Conservation (phyloP, 2,113 vertebrate species). For the Gracilinanus agilis region DNA sequence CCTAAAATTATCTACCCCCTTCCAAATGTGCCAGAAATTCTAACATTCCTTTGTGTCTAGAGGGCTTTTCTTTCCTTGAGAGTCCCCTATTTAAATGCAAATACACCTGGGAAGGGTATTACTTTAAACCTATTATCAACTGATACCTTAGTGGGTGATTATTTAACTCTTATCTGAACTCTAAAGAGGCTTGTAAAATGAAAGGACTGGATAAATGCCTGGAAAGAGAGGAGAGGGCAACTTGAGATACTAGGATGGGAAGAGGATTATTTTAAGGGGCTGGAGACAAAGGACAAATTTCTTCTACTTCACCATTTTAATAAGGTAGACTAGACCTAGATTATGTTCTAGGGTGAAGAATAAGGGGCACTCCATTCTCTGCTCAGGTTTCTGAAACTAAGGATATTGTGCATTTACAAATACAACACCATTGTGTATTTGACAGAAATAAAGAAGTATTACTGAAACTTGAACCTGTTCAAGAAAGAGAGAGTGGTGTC, state of each 20-base stretch:
- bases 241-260: background rate
- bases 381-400: background rate
- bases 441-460: background rate
- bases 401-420: background rate
- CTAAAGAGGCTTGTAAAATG: background rate
- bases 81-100: background rate
- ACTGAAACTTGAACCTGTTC: background rate
- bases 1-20: background rate
- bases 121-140: background rate
- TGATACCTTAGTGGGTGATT: background rate
- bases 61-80: background rate
- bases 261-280: background rate
- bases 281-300: background rate
- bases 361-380: background rate
- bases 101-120: background rate
- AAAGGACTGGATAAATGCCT: background rate
- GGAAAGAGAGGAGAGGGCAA: background rate
- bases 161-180: background rate
- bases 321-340: background rate
- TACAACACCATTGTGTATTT: no score
- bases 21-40: background rate
- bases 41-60: background rate
- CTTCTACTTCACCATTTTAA: background rate
- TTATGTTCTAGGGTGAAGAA: background rate
- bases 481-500: background rate